Base-by-base conservation (phyloP, 2,797 vertebrate species). In the Zonotrichia albicollis region DNA sequence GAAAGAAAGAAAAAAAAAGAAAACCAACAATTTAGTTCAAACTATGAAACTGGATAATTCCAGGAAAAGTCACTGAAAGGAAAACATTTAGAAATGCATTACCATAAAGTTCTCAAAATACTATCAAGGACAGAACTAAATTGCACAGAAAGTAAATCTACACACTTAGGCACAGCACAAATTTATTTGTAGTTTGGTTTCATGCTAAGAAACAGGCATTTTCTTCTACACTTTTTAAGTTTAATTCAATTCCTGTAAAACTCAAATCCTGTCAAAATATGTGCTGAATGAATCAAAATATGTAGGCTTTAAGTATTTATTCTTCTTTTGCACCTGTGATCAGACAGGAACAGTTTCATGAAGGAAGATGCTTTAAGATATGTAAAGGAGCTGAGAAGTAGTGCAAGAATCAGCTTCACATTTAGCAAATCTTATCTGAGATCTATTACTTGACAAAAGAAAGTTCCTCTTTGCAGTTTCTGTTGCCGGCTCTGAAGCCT, bases 61-160 rank as follows among this genome's bases (percentile, higher is more conserved):
- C 45, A 78, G 30, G 14, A 57, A 92, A 85, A 95, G 83, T 61
- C 65, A 58, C 65, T 84, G 50, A 54, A 92, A 95, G 14, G 17
- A 91, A 94, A 61, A 29, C 43, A 89, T 80, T 78, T 93, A 50
- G 13, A 88, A 97, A 91, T 29, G 30, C 20, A 73, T 48, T 94
- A 87, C 43, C 58, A 50, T 70, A 29, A 62, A 77, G n/a, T 83
- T 94, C 45, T 54, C 55, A 92, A 92, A 95, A 93, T 48, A 61
- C 34, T 66, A 17, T 20, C 27, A 91, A 34, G 53, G 38, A 43
- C 29, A 66, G 17, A n/a, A 57, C 8, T 61, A 9, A 53, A 68
- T 23, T 65, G 57, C 26, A 75, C 20, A 71, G 61, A 48, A 77
- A 64, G 23, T n/a, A 50, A 27, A 55, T 25, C 18, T 54, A 64